phyloP scores from a whole-genome alignment of 2,888 invertebrate species.

The Volucella inanis region DNA sequence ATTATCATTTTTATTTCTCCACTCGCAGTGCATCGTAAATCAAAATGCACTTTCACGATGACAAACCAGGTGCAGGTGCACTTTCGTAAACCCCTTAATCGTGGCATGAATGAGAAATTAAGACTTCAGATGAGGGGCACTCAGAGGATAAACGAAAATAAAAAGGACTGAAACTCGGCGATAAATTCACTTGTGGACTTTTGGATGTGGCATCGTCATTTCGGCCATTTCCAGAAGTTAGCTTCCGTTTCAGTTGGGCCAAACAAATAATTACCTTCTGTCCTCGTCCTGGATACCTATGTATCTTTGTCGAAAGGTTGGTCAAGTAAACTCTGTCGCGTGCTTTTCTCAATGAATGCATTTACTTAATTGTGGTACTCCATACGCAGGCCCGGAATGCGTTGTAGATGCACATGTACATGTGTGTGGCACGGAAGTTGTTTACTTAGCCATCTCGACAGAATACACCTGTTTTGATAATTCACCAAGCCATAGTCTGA shows the following conservation, averaged over 20 bases:
- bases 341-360: conserved; percentile 61
- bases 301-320: background rate
- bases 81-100: conserved; percentile 35
- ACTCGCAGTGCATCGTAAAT: conserved; percentile 13
- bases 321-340: conserved; percentile 23
- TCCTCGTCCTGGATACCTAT: background rate
- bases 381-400: conserved; percentile 13
- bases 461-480: conserved; percentile 72
- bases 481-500: conserved; percentile 13
- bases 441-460: conserved; percentile 58
- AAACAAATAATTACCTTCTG: conserved; percentile 36
- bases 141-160: background rate
- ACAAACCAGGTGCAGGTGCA: conserved; percentile 39
- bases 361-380: conserved; percentile 65
- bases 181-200: conserved; percentile 41
- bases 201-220: background rate
- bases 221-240: conserved; percentile 24
- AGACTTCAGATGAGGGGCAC: conserved; percentile 54
- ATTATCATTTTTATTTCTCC: conserved; percentile 2
- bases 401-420: background rate
- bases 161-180: conserved; percentile 39
- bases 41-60: conserved; percentile 21
- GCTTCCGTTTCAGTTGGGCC: conserved; percentile 58
- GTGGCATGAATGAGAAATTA: conserved; percentile 71
- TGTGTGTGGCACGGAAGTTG: conserved; percentile 69